Evolutionary conservation across 2,888 invertebrate species (phyloP), one percentile per base, ranked within the genome.

Genomic region (Drosophila cognata): DNA sequence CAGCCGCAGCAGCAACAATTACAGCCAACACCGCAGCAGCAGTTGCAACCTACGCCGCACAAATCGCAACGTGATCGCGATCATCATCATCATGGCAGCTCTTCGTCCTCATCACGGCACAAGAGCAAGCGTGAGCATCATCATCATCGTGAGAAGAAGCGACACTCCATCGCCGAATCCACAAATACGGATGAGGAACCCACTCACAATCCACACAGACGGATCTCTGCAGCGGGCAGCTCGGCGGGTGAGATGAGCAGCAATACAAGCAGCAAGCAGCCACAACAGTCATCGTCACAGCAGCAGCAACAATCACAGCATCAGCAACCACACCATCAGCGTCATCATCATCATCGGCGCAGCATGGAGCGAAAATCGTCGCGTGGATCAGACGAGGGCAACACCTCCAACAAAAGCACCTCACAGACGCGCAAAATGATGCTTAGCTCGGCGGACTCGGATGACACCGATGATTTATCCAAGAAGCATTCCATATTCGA

Each of bases 401-500:
- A 79, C 48, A 75, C 81, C 51, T 85, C 88, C 13, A 78, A 85
- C 2, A 92, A 88, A 72, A 85, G 82, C n/a, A 78, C 88, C 2
- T 81, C 89, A 0, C 83, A 84, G 18, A 79, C 87, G 21, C 86
- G 91, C 73, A 92, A 94, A 60, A 87, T 94, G 68, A 94, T 92
- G 74, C 94, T 95, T 66, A 95, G 95, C 84, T 95, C 95, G 21
- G 96, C 95, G 59, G 97, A 97, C 92, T 96, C 96, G 10, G 97
- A 97, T 91, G 96, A 96, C 92, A 91, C 92, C 4, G 92, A 92
- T 50, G 91, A 91, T 62, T 87, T 91, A 6, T 90, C 92, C 25
- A 97, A 97, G 92, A 97, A 97, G 92, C 97, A 97, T 94, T 98
- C 97, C 64, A 97, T 98, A 90, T 98, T 98, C 92, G 97, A 97